phyloP scores from a whole-genome alignment of 2,797 vertebrate species.

The Poeciliopsis gracilis region DNA sequence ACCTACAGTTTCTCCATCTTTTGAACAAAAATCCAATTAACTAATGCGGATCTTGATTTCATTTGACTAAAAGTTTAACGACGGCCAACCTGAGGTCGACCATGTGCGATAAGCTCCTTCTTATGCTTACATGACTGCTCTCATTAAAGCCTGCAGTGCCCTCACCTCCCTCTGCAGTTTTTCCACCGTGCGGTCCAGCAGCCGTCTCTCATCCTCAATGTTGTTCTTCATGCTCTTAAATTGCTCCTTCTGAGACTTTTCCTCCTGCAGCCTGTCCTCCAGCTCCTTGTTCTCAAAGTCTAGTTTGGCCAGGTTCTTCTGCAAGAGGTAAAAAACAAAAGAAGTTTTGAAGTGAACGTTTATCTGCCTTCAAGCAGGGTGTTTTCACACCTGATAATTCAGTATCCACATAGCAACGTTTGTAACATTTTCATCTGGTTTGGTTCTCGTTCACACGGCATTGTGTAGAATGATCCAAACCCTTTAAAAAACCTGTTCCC shows the following conservation, averaged over 20 bases:
- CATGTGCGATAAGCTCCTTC: neutral
- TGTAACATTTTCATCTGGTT: no score
- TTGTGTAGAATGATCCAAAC: no score
- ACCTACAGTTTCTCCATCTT: neutral
- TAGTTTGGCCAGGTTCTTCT: slow-evolving; percentile 85
- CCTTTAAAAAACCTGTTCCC: no score
- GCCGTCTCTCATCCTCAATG: slow-evolving; percentile 88
- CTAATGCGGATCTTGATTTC: neutral
- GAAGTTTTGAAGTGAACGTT: neutral
- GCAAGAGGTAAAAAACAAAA: slow-evolving; percentile 10
- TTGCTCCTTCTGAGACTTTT: slow-evolving; percentile 90
- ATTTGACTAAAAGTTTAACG: neutral
- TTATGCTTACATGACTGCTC: neutral
- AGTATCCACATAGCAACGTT: no score
- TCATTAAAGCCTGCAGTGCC: neutral
- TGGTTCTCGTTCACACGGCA: no score
- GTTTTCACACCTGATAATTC: neutral
- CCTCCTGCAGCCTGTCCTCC: slow-evolving; percentile 85
- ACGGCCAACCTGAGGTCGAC: neutral
- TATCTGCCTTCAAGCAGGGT: neutral
- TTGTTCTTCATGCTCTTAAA: slow-evolving; percentile 89
- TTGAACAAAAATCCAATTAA: neutral
- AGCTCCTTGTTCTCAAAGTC: slow-evolving; percentile 85
- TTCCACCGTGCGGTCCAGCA: slow-evolving; percentile 90
- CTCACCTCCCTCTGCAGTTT: slow-evolving; percentile 93